Conservation (phyloP, 2,797 vertebrate species). For the Nothura maculosa region DNA sequence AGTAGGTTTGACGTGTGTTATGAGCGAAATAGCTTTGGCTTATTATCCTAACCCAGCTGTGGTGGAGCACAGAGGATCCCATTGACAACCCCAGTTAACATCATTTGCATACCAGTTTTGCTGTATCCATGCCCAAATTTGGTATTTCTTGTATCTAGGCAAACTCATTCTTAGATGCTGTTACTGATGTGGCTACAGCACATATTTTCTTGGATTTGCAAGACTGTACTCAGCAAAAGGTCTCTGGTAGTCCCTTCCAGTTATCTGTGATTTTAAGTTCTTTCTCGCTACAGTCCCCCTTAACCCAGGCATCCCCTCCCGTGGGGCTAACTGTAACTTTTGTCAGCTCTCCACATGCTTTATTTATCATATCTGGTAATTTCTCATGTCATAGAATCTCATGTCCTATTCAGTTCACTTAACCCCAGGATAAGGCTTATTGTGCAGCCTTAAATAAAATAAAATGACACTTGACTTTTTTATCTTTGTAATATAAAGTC, state of each 20-base stretch:
- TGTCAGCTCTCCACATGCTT: not conserved
- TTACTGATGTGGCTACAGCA: not conserved
- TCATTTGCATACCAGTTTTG: not conserved
- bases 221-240: not conserved
- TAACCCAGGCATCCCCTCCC: not conserved
- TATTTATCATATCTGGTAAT: not conserved
- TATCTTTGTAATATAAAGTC: conserved; percentile 9
- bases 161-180: not conserved
- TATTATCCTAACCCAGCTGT: not conserved
- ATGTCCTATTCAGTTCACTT: not conserved
- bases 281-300: not conserved
- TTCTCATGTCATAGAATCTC: not conserved
- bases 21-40: not conserved
- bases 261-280: not conserved
- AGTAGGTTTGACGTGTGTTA: not conserved
- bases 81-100: not conserved
- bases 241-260: rapidly evolving
- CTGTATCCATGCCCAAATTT: not conserved
- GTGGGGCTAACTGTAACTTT: not conserved
- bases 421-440: not conserved
- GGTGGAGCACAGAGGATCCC: not conserved
- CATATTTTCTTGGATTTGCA: not conserved
- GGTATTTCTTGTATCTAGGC: not conserved
- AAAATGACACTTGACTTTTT: conserved; percentile 22
- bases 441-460: not conserved